Evolutionary conservation across 2,113 vertebrate genomes (phyloP), one percentile per base, ranked within the genome.

Genomic region (Rhinogobius similis): DNA sequence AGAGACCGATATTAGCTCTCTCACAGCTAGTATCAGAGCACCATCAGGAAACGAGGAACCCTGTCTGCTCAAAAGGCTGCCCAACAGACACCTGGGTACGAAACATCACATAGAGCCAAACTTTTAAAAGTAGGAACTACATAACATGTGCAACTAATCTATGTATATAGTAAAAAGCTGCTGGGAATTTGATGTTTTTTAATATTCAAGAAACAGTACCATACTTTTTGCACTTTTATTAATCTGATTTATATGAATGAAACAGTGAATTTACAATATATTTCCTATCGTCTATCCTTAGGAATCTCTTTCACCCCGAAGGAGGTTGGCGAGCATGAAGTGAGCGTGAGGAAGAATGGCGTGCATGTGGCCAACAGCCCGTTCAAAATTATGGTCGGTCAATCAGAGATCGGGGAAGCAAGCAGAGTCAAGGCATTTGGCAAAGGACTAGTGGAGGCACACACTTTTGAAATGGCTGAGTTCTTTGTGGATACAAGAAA

Each of bases 221-320:
- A 29, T 29, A 29, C 2, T 29, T 29, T 29, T 12, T 36, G 13
- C 1, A 46, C 43, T 59, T 36, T 1, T 48, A 27, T 10, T 55
- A 20, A 21, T 52, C 2, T 14, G 12, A 20, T 29, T 20, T 18
- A 59, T 18, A 16, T 32, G 46, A 18, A 67, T 65, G 44, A 68
- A n/a, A 55, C 26, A 55, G 32, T 55, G 23, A 4, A 50, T 48
- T 52, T 66, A 56, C 18, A 21, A 23, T 48, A 1, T 43, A 18
- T 8, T 8, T 23, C n/a, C 13, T 50, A 16, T 1, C 20, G 24
- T 32, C 65, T 53, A 18, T 24, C 10, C 48, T 20, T 89, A 99
- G 97, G 97, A 21, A 97, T 99, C 80, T 98, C 97, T 26, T 99
- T 99, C 85, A 98, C 97, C 0, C 97, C 97, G n/a, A 98, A 98